A percentile compares a stretch with the other conserved stretches of the same genome.
Conservation (phyloP, 2,113 vertebrate genomes). For the Coracopsis vasa region DNA sequence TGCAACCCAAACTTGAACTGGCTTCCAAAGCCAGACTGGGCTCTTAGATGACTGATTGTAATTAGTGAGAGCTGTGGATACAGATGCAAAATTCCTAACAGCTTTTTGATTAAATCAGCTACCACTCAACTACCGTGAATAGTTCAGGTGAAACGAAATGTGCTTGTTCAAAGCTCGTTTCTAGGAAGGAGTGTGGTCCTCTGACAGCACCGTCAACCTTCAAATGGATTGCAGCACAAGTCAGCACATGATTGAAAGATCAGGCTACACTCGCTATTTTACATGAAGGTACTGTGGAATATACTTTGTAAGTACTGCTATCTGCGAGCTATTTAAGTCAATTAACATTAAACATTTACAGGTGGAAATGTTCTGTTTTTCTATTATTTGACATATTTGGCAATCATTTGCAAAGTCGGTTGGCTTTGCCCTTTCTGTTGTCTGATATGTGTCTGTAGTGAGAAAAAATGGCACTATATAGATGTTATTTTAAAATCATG, state of each 20-base stretch:
- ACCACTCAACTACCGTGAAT: not conserved
- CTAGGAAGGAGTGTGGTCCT: not conserved
- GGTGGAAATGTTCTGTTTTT: not conserved
- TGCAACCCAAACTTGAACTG: not conserved
- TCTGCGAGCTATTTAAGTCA: not conserved
- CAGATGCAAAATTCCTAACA: not conserved
- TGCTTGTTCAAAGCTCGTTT: not conserved
- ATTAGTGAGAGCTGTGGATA: not conserved
- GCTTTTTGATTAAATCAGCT: not conserved
- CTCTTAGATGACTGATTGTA: not conserved
- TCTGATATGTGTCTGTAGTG: not conserved
- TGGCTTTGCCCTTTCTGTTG: not conserved
- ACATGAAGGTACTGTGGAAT: not conserved
- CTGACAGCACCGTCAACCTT: not conserved
- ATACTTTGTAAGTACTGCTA: not conserved
- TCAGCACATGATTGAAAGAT: not conserved
- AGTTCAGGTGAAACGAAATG: not conserved
- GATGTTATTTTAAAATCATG: not conserved
- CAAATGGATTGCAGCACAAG: not conserved
- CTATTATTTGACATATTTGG: not conserved
- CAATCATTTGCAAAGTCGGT: not conserved
- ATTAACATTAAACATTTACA: not conserved
- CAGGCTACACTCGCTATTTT: not conserved
- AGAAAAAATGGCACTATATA: not conserved
- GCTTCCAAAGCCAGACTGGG: not conserved